phyloP scores from a whole-genome alignment of 2,113 vertebrate genomes.

The Pampusana beccarii region DNA sequence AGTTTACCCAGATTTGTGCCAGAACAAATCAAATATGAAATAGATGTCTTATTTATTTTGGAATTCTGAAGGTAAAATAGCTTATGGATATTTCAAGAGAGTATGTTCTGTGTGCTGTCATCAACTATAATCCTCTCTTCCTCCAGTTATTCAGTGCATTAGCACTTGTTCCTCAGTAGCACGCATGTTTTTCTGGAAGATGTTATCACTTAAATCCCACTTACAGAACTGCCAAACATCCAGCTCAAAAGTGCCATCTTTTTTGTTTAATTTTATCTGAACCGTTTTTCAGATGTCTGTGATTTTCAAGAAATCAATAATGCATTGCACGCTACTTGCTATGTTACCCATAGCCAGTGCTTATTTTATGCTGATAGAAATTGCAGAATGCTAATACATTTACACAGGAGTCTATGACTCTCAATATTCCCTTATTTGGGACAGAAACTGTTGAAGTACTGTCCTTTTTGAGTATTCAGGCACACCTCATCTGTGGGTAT shows the following conservation, averaged over 20 bases:
- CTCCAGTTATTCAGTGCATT: background rate
- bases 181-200: background rate
- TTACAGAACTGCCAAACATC: background rate
- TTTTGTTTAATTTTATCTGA: background rate
- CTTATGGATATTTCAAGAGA: slow-evolving; percentile 36
- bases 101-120: background rate
- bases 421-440: background rate
- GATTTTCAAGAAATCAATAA: slow-evolving; percentile 1
- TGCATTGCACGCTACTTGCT: background rate
- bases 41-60: slow-evolving; percentile 2
- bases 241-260: background rate
- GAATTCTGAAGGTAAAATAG: slow-evolving; percentile 16
- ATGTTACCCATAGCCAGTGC: background rate
- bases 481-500: background rate
- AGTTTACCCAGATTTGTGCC: slow-evolving; percentile 3
- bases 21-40: slow-evolving; percentile 32
- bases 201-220: background rate
- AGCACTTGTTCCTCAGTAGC: background rate
- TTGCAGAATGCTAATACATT: background rate
- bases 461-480: background rate
- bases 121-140: background rate
- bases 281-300: background rate
- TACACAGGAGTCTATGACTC: background rate
- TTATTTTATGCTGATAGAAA: background rate
- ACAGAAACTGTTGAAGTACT: background rate